phyloP scores from a whole-genome alignment of 2,888 invertebrate species.

The Anorthoa munda region DNA sequence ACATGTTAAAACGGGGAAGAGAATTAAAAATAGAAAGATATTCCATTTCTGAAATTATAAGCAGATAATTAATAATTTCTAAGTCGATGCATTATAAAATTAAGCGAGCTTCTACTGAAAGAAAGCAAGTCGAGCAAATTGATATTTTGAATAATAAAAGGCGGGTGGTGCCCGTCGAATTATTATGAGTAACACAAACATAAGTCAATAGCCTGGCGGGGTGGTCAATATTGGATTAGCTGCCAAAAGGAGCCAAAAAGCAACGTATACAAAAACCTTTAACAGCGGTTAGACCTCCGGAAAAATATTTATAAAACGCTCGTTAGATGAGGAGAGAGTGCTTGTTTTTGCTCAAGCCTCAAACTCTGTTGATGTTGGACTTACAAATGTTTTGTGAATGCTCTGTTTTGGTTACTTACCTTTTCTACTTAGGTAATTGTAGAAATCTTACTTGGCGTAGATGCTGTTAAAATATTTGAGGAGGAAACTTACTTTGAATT shows the following conservation, averaged over 20 bases:
- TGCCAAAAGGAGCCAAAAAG: slow-evolving; percentile 91
- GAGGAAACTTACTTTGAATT: background rate
- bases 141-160: slow-evolving; percentile 91
- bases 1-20: slow-evolving; percentile 12
- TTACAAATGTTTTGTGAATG: slow-evolving; percentile 28
- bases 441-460: background rate
- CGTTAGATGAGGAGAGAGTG: slow-evolving; percentile 78
- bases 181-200: slow-evolving; percentile 90
- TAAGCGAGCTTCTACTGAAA: slow-evolving; percentile 76
- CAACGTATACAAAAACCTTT: slow-evolving; percentile 91
- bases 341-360: slow-evolving; percentile 66
- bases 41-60: slow-evolving; percentile 51
- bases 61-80: slow-evolving; percentile 70
- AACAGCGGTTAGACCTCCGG: slow-evolving; percentile 87
- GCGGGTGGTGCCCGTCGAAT: slow-evolving; percentile 81
- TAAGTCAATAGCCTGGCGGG: slow-evolving; percentile 90
- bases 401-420: slow-evolving; percentile 15
- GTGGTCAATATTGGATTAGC: slow-evolving; percentile 91
- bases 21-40: slow-evolving; percentile 8
- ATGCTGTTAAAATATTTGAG: background rate
- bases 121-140: slow-evolving; percentile 87
- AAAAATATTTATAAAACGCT: slow-evolving; percentile 89
- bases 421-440: background rate
- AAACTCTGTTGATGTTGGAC: slow-evolving; percentile 31
- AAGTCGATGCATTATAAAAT: slow-evolving; percentile 71